Evolutionary conservation across 2,797 vertebrate species (phyloP).

Genomic region (Xerus rutilus): DNA sequence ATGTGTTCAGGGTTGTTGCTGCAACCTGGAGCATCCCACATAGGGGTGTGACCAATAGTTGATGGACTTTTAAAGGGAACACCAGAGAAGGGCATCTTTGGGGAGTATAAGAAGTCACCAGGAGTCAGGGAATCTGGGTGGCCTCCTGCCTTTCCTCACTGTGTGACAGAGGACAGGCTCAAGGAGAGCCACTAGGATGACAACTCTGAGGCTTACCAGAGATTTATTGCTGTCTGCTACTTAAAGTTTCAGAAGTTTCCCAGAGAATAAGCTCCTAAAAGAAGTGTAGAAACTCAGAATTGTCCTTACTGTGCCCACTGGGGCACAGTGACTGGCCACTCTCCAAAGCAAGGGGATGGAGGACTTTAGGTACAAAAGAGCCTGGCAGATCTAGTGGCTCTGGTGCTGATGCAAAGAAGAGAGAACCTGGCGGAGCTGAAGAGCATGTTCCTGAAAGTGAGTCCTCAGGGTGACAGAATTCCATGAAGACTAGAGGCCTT

Average conservation of each 20-base stretch:
- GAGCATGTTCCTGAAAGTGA: neutral
- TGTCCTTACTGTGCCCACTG: neutral
- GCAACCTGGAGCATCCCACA: neutral
- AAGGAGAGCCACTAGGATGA: neutral
- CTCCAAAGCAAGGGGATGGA: neutral
- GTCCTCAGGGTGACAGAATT: neutral
- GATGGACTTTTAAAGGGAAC: neutral
- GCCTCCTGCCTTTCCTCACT: neutral
- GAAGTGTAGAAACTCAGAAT: neutral
- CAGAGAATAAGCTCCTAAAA: neutral
- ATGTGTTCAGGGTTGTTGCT: neutral
- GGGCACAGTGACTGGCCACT: neutral
- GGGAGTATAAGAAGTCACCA: neutral
- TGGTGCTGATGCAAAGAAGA: neutral
- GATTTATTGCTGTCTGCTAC: neutral
- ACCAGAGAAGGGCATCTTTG: neutral
- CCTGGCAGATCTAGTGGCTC: rapidly evolving
- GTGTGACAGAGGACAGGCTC: neutral
- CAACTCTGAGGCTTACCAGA: neutral
- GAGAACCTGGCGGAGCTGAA: too few relatives aligned
- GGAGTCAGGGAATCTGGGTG: neutral
- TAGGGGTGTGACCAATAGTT: neutral
- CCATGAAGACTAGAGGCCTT: neutral
- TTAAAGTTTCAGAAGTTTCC: neutral
- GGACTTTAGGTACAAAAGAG: neutral